phyloP scores from a whole-genome alignment of 2,888 invertebrate species.

The Acleris sparsana region DNA sequence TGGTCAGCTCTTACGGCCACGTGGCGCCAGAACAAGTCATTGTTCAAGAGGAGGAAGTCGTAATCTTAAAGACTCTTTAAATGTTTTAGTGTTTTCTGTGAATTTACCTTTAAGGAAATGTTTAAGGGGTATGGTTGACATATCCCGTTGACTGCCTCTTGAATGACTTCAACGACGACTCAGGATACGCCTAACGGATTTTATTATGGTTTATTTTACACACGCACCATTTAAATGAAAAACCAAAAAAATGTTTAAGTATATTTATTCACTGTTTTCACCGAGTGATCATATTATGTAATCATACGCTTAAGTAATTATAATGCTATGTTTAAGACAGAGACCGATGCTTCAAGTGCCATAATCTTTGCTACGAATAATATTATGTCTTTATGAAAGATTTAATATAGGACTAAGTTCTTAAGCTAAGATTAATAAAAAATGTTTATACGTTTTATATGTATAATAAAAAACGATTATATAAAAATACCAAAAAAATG shows the following conservation, averaged over 20 bases:
- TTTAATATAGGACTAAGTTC: slow-evolving; percentile 32
- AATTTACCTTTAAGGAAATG: slow-evolving; percentile 26
- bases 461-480: slow-evolving; percentile 38
- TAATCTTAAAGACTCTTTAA: slow-evolving; percentile 68
- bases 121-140: slow-evolving; percentile 13
- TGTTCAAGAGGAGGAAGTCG: slow-evolving; percentile 74
- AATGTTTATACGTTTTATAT: slow-evolving; percentile 3
- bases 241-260: slow-evolving; percentile 54
- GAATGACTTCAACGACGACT: slow-evolving; percentile 52
- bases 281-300: slow-evolving; percentile 50
- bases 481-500: slow-evolving; percentile 45
- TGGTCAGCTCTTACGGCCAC: slow-evolving; percentile 68
- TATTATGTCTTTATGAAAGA: slow-evolving; percentile 36
- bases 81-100: slow-evolving; percentile 38
- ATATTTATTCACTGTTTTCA: slow-evolving; percentile 55
- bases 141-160: slow-evolving; percentile 24
- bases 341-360: slow-evolving; percentile 78
- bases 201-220: slow-evolving; percentile 53
- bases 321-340: slow-evolving; percentile 51
- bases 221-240: slow-evolving; percentile 63
- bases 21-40: slow-evolving; percentile 68
- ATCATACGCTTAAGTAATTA: slow-evolving; percentile 43
- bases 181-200: slow-evolving; percentile 68
- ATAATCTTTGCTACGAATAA: slow-evolving; percentile 56
- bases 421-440: slow-evolving; percentile 20